phyloP scores from a whole-genome alignment of 2,113 vertebrate species.

The Ramphastos sulfuratus region DNA sequence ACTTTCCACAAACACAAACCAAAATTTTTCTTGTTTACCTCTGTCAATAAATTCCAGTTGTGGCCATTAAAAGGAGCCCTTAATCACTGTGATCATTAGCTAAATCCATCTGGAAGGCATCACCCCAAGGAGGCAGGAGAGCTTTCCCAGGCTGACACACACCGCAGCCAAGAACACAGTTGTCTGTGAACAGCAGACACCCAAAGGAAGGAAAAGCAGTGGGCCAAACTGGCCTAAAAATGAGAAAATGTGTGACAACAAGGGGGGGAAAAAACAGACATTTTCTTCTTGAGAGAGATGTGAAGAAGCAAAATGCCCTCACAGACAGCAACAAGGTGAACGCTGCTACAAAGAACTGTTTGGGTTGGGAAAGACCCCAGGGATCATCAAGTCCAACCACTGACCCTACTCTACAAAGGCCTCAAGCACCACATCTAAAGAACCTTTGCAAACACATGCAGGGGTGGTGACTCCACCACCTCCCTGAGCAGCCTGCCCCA shows the following conservation, averaged over 20 bases:
- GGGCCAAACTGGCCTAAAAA: not conserved
- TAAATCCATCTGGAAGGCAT: slow-evolving; percentile 41
- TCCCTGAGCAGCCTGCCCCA: too few species aligned
- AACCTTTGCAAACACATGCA: too few species aligned
- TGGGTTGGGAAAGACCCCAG: too few species aligned
- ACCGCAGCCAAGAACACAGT: not conserved
- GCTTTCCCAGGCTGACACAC: not conserved
- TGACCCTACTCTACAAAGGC: too few species aligned
- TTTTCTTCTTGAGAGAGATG: not conserved
- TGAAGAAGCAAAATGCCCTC: not conserved
- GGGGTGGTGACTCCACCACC: too few species aligned
- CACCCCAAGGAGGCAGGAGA: not conserved
- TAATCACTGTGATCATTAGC: not conserved
- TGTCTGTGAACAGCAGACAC: not conserved
- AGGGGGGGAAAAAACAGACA: fast-evolving
- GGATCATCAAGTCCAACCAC: too few species aligned
- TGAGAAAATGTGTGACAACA: not conserved
- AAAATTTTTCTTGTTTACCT: not conserved
- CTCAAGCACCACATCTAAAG: too few species aligned
- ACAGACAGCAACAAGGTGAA: not conserved
- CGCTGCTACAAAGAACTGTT: not conserved
- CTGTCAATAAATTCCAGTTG: not conserved
- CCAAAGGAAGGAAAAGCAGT: not conserved
- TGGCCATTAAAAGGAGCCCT: slow-evolving; percentile 9
- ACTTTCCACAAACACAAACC: not conserved